Evolutionary conservation across 2,113 vertebrate genomes (phyloP).

Genomic region (Odobenus rosmarus): DNA sequence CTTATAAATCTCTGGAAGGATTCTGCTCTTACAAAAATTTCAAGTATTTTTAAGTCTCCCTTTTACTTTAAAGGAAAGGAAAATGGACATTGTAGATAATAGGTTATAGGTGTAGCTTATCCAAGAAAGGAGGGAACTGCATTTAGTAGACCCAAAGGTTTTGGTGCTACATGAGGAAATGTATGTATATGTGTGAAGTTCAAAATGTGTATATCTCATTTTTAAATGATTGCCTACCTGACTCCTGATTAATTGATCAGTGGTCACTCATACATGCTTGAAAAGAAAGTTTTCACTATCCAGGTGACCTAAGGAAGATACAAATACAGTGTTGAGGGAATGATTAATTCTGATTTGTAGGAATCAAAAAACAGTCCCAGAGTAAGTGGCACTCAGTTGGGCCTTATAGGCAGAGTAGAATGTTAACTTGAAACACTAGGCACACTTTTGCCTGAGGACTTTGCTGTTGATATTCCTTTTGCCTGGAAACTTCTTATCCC

Average conservation of each 20-base stretch:
- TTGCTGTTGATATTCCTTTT: constrained; percentile 26
- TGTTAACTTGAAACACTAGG: neutral
- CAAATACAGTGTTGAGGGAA: neutral
- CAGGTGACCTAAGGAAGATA: neutral
- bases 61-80: constrained; percentile 30
- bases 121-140: neutral
- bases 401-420: neutral
- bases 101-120: neutral
- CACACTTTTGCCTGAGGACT: neutral
- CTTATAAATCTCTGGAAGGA: neutral
- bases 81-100: neutral
- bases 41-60: constrained; percentile 6
- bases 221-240: neutral
- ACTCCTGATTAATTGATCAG: neutral
- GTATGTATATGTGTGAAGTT: neutral
- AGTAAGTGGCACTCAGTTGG: neutral
- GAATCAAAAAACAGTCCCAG: neutral
- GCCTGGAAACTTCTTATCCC: neutral
- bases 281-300: neutral
- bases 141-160: neutral
- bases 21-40: constrained; percentile 36
- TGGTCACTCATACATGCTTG: neutral
- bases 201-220: constrained; percentile 27
- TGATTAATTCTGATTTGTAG: neutral
- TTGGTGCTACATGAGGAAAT: neutral